Percentiles rank a stretch among this genome's conserved stretches.
These are phyloP conservation scores for Euwallacea similis DNA, from an alignment of 1,140 invertebrate species.

Conservation along the genomic window DNA sequence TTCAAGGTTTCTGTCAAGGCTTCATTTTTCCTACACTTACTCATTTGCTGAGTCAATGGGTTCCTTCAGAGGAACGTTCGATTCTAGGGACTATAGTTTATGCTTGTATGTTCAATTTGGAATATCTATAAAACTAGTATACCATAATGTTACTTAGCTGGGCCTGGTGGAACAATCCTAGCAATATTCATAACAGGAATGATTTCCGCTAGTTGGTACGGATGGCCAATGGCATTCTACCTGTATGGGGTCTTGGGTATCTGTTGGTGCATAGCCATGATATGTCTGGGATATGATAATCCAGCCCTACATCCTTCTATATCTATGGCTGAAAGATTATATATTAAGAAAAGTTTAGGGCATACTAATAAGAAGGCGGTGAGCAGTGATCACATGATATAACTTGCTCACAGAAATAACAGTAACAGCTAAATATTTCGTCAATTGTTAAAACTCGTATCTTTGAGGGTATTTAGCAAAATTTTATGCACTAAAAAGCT, in stretches of 20 bases:
- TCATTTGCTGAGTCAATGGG: conserved; percentile 79
- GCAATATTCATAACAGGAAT: conserved; percentile 70
- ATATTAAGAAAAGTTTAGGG: conserved; percentile 59
- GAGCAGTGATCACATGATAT: neutral
- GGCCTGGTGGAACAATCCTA: conserved; percentile 64
- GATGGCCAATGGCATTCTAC: conserved; percentile 82
- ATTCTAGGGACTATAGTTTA: conserved; percentile 61
- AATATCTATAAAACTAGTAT: neutral
- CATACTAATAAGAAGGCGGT: conserved; percentile 23
- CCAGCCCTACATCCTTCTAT: conserved; percentile 66
- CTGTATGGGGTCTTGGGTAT: conserved; percentile 67
- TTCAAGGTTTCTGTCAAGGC: conserved; percentile 78
- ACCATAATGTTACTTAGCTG: conserved; percentile 12
- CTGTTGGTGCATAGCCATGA: conserved; percentile 64
- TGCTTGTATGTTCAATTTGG: conserved; percentile 55
- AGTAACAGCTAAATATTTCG: neutral
- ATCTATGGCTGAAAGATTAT: conserved; percentile 61
- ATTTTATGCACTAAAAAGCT: no score
- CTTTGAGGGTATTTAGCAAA: no score
- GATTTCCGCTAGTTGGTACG: conserved; percentile 64
- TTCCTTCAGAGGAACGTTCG: conserved; percentile 61
- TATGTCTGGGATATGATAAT: conserved; percentile 64
- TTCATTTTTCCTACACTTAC: conserved; percentile 78
- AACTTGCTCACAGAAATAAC: neutral
- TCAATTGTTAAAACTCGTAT: neutral